Base-by-base conservation (phyloP, 1,140 invertebrate species). In the Drosophila ambigua region DNA sequence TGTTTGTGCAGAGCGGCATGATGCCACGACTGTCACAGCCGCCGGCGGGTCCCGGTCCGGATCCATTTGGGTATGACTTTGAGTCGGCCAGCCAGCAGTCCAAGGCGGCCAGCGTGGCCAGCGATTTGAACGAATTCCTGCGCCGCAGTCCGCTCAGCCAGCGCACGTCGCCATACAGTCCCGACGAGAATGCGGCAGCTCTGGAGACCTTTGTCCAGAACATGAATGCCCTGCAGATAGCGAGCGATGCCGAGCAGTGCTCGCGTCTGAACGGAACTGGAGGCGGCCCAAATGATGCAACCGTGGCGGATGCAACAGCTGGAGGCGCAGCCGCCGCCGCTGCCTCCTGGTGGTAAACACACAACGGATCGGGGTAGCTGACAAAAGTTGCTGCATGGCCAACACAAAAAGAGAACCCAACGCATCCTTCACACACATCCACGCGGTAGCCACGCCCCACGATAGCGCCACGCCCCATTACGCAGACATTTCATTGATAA, bases 201-300 rank as follows among this genome's bases (percentile, higher is more conserved):
- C 60, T 91, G 59, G 90, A 91, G 54, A 78, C 81, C 28, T 91
- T 91, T 72, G 90, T 91, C 41, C 90, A 90, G 55, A 91, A 91
- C 41, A 87, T 91, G 77, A 91, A 54, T 51, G 79, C 90, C 4
- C 65, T 91, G 31, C 83, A 90, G 44, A 91, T 91, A 57, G 78
- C 64, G n/a, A 64, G 52, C 15, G 84, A 84, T 51, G 84, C 79
- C 6, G 90, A 91, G 68, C 90, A 88, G 64, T 88, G 90, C 48
- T 72, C 87, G 9, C 76, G 75, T 28, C 46, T 91, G 5, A 91
- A 91, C 54, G 90, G 75, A 45, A n/a, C 59, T 8, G 71, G 65
- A n/a, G 63, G 54, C 31, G 71, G 65, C 26, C 35, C 69, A 13
- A 61, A 58, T 6, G 83, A 87, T 64, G 61, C 64, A 4, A 23